Evolutionary conservation across 2,113 vertebrate species (phyloP), one percentile per base, ranked within the genome.

Genomic region (Aythya baeri): DNA sequence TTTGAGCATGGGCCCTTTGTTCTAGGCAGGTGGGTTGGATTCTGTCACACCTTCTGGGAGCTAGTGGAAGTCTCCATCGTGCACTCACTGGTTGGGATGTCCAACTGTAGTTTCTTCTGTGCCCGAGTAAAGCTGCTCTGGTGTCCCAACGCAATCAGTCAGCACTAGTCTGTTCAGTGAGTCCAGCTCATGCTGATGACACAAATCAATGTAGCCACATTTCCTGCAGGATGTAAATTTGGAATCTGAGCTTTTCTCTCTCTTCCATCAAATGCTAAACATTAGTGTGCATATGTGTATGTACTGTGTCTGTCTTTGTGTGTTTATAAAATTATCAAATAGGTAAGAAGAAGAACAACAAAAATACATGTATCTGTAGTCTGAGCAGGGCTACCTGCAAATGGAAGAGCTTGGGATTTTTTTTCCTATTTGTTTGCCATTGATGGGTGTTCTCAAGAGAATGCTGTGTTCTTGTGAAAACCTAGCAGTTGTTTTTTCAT

Each of bases 271-370:
- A 1, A 1, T 26, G 25, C 7, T n/a, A 23, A 74, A 18, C 49
- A 25, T 1, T 31, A 8, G 5, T 71, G 43, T 55, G 31, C 0
- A 0, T 46, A 22, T 59, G 1, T 23, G 25, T 49, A 25, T 0
- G 1, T 74, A 6, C 8, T 38, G 6, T 36, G 11, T 29, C 7
- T 65, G 25, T 84, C 17, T 85, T 26, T 55, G 9, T 89, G 3
- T 76, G 14, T 65, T 83, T 50, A 50, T 52, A 79, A 68, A 83
- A 76, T 75, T 58, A 90, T 55, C 10, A 38, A 72, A 54, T 58
- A 13, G 27, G 5, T 82, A 68, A 85, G 27, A 57, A 46, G 12
- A 83, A 31, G 9, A 50, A 32, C 12, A 50, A 14, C 6, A 79
- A 43, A 3, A n/a, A 63, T 41, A 26, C 32, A 10, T 49, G 2